Conservation (phyloP, 2,113 vertebrate species). For the Pseudopodoces humilis region DNA sequence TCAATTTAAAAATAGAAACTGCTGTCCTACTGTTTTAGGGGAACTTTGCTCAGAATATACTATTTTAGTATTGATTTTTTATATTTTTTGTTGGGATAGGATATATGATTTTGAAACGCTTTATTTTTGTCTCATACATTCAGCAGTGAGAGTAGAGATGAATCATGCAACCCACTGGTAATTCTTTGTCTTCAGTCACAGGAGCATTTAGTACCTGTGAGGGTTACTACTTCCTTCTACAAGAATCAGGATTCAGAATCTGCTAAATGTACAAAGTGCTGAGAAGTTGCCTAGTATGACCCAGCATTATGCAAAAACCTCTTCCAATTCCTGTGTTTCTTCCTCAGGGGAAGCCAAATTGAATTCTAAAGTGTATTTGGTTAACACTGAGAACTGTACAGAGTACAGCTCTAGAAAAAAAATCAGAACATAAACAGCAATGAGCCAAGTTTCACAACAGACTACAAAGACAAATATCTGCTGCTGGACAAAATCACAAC, state of each 20-base stretch:
- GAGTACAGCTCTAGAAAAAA: background rate
- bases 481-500: background rate
- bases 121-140: background rate
- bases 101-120: background rate
- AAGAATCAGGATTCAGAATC: background rate
- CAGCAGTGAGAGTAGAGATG: background rate
- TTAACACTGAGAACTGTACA: background rate
- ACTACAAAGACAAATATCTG: background rate
- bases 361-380: background rate
- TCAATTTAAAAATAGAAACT: constrained; percentile 15
- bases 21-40: background rate
- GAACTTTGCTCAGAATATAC: background rate
- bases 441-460: background rate
- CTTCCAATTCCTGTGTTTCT: background rate
- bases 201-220: background rate
- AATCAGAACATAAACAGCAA: background rate
- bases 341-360: background rate
- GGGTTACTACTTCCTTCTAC: background rate
- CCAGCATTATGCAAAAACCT: background rate
- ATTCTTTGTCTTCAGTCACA: constrained; percentile 8
- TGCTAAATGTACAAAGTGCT: background rate
- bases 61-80: background rate
- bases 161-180: constrained; percentile 1
- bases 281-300: background rate
- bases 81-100: background rate